Evolutionary conservation across 2,888 invertebrate species (phyloP).

Genomic region (Mesorhabditis belari): DNA sequence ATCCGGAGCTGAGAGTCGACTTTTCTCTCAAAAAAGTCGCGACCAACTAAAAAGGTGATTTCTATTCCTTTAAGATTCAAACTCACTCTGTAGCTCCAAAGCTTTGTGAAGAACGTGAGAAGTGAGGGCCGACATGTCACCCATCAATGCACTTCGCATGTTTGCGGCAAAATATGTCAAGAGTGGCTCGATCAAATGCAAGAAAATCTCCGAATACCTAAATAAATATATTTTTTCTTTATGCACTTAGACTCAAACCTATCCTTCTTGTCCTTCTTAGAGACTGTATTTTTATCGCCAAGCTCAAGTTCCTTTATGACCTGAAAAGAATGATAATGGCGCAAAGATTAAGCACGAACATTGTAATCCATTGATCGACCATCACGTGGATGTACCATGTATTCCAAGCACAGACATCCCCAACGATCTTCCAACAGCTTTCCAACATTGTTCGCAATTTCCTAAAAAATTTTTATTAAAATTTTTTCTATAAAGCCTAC

Average conservation of each 20-base stretch:
- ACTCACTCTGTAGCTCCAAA: conserved; percentile 16
- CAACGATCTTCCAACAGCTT: conserved; percentile 65
- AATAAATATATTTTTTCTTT: not conserved
- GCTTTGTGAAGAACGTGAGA: conserved; percentile 20
- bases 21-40: conserved; percentile 32
- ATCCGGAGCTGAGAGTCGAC: conserved; percentile 26
- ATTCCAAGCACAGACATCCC: conserved; percentile 75
- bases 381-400: conserved; percentile 77
- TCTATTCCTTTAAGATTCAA: not conserved
- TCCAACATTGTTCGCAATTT: conserved; percentile 43
- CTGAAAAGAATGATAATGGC: conserved; percentile 14
- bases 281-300: conserved; percentile 24
- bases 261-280: conserved; percentile 24
- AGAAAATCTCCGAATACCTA: conserved; percentile 38
- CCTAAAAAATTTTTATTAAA: conserved; percentile 22
- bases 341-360: conserved; percentile 55
- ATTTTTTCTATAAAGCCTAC: conserved; percentile 44
- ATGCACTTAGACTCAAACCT: not conserved
- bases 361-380: conserved; percentile 75
- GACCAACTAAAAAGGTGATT: conserved; percentile 18
- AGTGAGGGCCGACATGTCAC: conserved; percentile 14
- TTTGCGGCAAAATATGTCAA: conserved; percentile 45
- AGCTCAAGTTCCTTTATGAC: conserved; percentile 6
- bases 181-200: conserved; percentile 30
- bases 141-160: conserved; percentile 41